Conservation (phyloP, 2,113 vertebrate species). For the Nipponia nippon region DNA sequence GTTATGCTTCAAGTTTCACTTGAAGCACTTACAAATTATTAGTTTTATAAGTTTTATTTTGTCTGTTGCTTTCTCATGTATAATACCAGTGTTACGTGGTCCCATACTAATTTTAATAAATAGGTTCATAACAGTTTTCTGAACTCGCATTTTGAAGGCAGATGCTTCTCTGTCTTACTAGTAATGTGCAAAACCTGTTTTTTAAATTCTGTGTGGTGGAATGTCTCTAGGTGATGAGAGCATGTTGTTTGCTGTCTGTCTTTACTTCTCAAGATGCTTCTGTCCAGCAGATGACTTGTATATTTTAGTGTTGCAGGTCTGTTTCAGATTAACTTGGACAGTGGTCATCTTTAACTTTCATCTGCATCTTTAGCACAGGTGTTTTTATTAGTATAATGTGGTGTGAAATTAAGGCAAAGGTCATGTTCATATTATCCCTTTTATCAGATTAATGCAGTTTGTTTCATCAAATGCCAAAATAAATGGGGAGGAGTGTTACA, state of each 20-base stretch:
- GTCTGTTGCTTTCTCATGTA: neutral
- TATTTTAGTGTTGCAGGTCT: neutral
- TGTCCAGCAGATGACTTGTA: neutral
- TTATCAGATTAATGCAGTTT: neutral
- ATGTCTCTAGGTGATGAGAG: neutral
- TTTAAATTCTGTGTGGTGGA: neutral
- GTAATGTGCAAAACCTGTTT: neutral
- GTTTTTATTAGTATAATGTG: neutral
- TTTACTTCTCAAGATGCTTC: neutral
- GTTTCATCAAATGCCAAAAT: neutral
- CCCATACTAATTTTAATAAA: neutral
- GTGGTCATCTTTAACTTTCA: neutral
- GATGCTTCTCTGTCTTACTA: neutral
- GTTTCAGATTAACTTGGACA: neutral
- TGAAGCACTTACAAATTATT: neutral
- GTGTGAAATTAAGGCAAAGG: neutral
- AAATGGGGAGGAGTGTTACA: neutral
- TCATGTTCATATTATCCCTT: neutral
- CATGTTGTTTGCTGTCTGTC: neutral
- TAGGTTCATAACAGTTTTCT: neutral
- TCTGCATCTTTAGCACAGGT: fast-evolving
- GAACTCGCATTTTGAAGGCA: neutral
- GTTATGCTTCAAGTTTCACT: neutral
- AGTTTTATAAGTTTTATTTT: neutral
- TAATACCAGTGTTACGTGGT: neutral